Evolutionary conservation across 2,113 vertebrate genomes (phyloP).

Genomic region (Oreochromis tanganicae): DNA sequence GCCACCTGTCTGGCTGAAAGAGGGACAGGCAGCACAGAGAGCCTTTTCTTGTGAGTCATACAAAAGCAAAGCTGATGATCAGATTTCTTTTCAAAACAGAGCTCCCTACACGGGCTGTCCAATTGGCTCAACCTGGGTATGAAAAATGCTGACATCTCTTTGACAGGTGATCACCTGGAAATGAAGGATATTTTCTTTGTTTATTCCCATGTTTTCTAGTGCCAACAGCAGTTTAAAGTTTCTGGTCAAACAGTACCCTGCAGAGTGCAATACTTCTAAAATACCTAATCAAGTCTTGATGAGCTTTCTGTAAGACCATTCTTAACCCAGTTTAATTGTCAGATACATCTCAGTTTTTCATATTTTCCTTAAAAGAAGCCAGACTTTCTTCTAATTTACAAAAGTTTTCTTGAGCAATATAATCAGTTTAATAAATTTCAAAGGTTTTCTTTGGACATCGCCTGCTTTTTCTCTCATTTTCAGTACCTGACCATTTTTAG

Average conservation of each 20-base stretch:
- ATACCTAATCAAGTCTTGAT: background rate
- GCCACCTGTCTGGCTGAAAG: constrained; percentile 87
- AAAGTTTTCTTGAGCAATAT: background rate
- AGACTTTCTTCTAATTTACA: background rate
- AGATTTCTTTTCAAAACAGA: background rate
- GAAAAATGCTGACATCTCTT: background rate
- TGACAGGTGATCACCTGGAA: background rate
- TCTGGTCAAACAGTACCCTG: background rate
- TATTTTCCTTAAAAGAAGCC: background rate
- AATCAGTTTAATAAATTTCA: background rate
- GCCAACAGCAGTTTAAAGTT: background rate
- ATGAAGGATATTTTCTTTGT: background rate
- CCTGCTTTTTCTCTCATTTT: background rate
- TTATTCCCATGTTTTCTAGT: background rate
- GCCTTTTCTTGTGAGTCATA: background rate
- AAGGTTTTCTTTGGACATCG: background rate
- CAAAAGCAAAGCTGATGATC: background rate
- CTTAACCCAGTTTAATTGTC: background rate
- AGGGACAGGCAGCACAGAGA: constrained; percentile 28
- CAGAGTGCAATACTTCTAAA: background rate
- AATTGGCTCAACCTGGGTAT: background rate
- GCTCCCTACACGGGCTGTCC: background rate
- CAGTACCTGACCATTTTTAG: background rate
- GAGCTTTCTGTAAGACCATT: background rate
- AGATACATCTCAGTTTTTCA: background rate